These are phyloP conservation scores for Leptinotarsa texana DNA, from an alignment of 1,140 invertebrate genomes.

Conservation along the genomic window DNA sequence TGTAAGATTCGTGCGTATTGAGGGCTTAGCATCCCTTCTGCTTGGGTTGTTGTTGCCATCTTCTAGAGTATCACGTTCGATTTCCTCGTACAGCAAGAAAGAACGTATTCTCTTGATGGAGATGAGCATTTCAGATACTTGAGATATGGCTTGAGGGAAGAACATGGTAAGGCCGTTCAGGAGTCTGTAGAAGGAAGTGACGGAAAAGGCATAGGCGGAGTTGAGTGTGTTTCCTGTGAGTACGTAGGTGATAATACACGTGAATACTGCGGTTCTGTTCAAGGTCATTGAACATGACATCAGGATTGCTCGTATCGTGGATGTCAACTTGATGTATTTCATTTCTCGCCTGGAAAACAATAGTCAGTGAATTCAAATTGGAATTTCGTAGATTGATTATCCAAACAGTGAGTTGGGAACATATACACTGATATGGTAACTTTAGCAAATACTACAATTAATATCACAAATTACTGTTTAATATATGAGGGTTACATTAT, in stretches of 20 bases:
- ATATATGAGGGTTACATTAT: too few relatives aligned
- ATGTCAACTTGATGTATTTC: conserved; percentile 38
- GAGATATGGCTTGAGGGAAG: conserved; percentile 65
- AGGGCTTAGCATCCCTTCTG: not conserved
- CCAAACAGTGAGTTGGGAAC: too few relatives aligned
- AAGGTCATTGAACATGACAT: conserved; percentile 73
- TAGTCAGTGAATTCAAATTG: not conserved
- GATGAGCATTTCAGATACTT: conserved; percentile 67
- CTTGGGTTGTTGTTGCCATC: not conserved
- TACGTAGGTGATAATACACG: conserved; percentile 75
- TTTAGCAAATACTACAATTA: too few relatives aligned
- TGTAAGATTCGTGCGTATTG: not conserved
- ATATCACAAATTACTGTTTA: too few relatives aligned
- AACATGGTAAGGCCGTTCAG: conserved; percentile 72
- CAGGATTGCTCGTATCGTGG: conserved; percentile 71
- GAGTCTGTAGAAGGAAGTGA: conserved; percentile 73
- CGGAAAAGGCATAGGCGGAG: conserved; percentile 74
- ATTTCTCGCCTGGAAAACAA: conserved; percentile 37
- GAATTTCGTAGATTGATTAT: too few relatives aligned
- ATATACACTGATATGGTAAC: too few relatives aligned
- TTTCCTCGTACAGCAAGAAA: conserved; percentile 55
- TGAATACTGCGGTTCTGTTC: conserved; percentile 74
- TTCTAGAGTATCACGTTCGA: not conserved
- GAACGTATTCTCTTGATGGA: conserved; percentile 69
- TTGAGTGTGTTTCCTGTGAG: conserved; percentile 67